A percentile compares a stretch with the other conserved stretches of the same genome.
These are phyloP conservation scores for Leucopternis melanops DNA, from an alignment of 2,113 vertebrate genomes.

Conservation along the genomic window DNA sequence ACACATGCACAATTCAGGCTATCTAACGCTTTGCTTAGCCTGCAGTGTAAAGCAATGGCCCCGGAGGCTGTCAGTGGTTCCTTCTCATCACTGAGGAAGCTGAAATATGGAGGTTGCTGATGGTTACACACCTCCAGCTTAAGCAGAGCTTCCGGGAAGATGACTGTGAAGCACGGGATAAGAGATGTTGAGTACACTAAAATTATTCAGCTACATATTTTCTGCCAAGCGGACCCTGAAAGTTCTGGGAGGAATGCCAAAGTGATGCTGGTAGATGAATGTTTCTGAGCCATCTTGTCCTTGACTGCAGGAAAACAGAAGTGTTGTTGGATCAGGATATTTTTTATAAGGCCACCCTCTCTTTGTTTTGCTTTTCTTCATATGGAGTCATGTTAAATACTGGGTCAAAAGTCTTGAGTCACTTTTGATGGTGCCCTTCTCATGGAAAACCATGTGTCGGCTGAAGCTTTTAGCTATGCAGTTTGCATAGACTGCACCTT, in stretches of 20 bases:
- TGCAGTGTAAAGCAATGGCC: background rate
- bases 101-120: background rate
- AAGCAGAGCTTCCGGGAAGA: background rate
- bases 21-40: background rate
- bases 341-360: background rate
- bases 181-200: background rate
- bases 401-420: background rate
- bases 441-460: background rate
- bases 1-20: background rate
- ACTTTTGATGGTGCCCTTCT: background rate
- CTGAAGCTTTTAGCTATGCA: background rate
- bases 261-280: background rate
- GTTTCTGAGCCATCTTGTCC: background rate
- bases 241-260: constrained; percentile 54
- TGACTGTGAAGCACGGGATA: background rate
- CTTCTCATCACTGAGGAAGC: background rate
- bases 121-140: background rate
- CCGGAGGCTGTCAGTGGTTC: background rate
- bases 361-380: background rate
- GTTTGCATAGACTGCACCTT: background rate
- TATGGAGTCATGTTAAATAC: background rate
- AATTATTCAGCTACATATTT: constrained; percentile 22
- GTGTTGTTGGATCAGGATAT: background rate
- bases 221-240: constrained; percentile 8
- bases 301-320: constrained; percentile 8